Base-by-base conservation (phyloP, 2,888 invertebrate genomes). In the Andrena haemorrhoa region DNA sequence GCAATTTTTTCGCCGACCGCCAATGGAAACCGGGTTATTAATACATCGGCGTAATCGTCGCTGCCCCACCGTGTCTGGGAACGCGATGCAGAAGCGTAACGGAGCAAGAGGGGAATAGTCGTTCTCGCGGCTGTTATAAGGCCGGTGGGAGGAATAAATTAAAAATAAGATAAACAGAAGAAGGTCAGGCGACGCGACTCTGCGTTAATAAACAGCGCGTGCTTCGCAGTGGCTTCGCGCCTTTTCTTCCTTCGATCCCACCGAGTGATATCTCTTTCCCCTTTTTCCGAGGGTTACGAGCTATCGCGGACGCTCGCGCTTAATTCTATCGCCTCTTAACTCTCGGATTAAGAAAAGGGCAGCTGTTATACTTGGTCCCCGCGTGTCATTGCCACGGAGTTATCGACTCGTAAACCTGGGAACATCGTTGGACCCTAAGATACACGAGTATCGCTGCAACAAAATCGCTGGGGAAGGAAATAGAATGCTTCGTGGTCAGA, bases 11-110 rank as follows among this genome's bases (percentile, higher is more conserved):
- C 84, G 82, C 85, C 85, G 82, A 85, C 86, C 86, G 89, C 89
- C 89, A 90, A 90, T 90, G 90, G 89, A 88, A 91, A 90, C 88
- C 88, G 87, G 89, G 87, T 92, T 91, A 92, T 92, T 91, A 91
- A 91, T 91, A 90, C 91, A 92, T 91, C 90, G 88, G 83, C 77
- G 82, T 82, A 81, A 89, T 88, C 86, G 85, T 79, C 79, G 70
- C 74, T 7, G 80, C 71, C 4, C 56, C 23, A 56, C 10, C 10
- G 56, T 20, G 56, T 20, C 56, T 26, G 20, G 23, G 10, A 68
- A 31, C 29, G 41, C 26, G 29, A 8, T 10, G 2, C 20, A 10
- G 12, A 10, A 6, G 29, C 2, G 47, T 41, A 75, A 35, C 6
- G 26, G 7, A 20, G 33, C 8, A 35, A n/a, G 60, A 20, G 47